phyloP scores from a whole-genome alignment of 2,797 vertebrate genomes.

The Percopsis omiscomaycus region DNA sequence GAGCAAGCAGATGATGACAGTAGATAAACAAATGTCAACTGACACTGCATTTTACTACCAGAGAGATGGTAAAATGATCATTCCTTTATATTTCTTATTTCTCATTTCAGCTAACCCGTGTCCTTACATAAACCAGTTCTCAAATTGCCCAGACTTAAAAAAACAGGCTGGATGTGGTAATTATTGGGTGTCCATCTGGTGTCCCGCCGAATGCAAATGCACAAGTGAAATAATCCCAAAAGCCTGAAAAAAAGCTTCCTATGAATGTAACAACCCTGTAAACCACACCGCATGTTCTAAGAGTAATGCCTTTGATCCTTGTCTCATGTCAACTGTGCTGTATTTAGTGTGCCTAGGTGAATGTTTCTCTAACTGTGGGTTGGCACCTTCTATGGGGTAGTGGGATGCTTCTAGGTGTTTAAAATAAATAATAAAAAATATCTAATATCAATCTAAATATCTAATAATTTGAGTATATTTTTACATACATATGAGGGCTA shows the following conservation, averaged over 20 bases:
- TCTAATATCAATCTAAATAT: not conserved
- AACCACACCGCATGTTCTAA: not conserved
- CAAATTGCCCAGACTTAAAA: slow-evolving; percentile 62
- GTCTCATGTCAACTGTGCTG: no score
- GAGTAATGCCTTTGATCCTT: not conserved
- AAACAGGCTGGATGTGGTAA: slow-evolving; percentile 26
- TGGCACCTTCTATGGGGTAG: no score
- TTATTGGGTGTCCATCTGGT: not conserved
- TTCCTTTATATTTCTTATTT: slow-evolving; percentile 3
- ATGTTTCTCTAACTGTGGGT: not conserved
- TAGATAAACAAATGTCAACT: no score
- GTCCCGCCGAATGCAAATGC: slow-evolving; percentile 68
- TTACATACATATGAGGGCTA: not conserved
- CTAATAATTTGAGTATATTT: not conserved
- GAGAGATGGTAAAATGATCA: no score
- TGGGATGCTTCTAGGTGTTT: no score
- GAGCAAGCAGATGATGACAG: no score
- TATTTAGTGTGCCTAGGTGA: no score
- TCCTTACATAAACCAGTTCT: slow-evolving; percentile 55
- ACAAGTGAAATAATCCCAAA: slow-evolving; percentile 60
- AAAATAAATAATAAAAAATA: no score
- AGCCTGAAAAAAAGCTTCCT: slow-evolving; percentile 24
- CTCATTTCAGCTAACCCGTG: slow-evolving; percentile 73
- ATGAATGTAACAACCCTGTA: not conserved
- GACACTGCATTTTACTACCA: no score